These are phyloP conservation scores for Catocala fraxini DNA, from an alignment of 2,888 invertebrate species.

Conservation along the genomic window DNA sequence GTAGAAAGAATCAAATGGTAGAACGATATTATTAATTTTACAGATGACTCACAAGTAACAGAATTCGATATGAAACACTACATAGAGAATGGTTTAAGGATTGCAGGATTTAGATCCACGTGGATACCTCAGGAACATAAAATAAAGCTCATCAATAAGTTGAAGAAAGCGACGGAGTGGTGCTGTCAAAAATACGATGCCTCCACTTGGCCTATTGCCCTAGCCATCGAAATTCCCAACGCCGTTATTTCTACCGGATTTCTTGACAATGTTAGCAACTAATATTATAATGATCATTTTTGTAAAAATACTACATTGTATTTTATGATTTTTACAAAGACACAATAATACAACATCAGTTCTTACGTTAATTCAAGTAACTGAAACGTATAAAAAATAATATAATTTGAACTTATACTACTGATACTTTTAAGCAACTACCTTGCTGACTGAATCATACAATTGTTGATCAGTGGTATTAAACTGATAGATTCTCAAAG, in stretches of 20 bases:
- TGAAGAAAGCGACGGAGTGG: slow-evolving; percentile 48
- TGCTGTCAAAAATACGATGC: slow-evolving; percentile 61
- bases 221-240: slow-evolving; percentile 64
- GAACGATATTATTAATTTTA: neutral
- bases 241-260: slow-evolving; percentile 62
- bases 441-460: too few relatives aligned
- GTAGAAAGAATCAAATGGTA: too few relatives aligned
- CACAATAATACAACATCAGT: too few relatives aligned
- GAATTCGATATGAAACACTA: slow-evolving; percentile 56
- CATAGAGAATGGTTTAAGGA: slow-evolving; percentile 58
- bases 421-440: too few relatives aligned
- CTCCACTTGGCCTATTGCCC: slow-evolving; percentile 61
- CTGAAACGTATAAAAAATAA: too few relatives aligned
- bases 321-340: too few relatives aligned
- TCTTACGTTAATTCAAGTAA: too few relatives aligned
- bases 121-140: slow-evolving; percentile 50
- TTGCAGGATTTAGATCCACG: slow-evolving; percentile 58
- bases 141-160: slow-evolving; percentile 39
- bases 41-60: slow-evolving; percentile 51
- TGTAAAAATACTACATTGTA: too few relatives aligned
- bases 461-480: too few relatives aligned
- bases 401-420: too few relatives aligned
- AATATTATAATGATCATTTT: too few relatives aligned
- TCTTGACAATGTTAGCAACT: slow-evolving; percentile 40
- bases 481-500: too few relatives aligned